These are phyloP conservation scores for Polypedilum pembai DNA, from an alignment of 1,140 invertebrate genomes.

Conservation along the genomic window DNA sequence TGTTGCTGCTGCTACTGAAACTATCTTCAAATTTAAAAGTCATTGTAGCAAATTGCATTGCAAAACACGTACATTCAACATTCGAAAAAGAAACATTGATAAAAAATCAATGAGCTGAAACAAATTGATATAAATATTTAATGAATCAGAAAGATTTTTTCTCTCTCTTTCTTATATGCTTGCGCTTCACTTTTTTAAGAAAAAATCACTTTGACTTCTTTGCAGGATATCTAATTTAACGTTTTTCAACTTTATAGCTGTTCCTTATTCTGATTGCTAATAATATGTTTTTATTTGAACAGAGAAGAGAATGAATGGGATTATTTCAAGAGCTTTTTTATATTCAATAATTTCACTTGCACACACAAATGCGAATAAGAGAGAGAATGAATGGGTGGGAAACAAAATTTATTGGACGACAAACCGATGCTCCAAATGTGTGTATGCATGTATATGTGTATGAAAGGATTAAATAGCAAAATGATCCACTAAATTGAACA, in stretches of 20 bases:
- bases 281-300: no score
- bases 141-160: slow-evolving; percentile 26
- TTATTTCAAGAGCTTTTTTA: no score
- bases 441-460: no score
- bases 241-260: slow-evolving; percentile 9
- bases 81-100: slow-evolving; percentile 16
- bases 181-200: neutral
- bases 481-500: no score
- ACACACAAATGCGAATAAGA: no score
- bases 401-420: no score
- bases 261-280: neutral
- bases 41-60: slow-evolving; percentile 19
- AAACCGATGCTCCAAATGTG: no score
- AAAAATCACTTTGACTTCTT: neutral
- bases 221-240: slow-evolving; percentile 9
- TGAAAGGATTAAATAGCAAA: no score
- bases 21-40: neutral
- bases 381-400: no score
- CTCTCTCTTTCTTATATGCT: neutral
- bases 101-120: slow-evolving; percentile 27
- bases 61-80: slow-evolving; percentile 13
- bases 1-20: no score
- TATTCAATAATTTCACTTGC: no score
- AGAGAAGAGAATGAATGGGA: no score
- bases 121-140: slow-evolving; percentile 25